Percentiles rank a stretch among this genome's conserved stretches.
Conservation (phyloP, 2,797 vertebrate genomes). For the Podarcis siculus region DNA sequence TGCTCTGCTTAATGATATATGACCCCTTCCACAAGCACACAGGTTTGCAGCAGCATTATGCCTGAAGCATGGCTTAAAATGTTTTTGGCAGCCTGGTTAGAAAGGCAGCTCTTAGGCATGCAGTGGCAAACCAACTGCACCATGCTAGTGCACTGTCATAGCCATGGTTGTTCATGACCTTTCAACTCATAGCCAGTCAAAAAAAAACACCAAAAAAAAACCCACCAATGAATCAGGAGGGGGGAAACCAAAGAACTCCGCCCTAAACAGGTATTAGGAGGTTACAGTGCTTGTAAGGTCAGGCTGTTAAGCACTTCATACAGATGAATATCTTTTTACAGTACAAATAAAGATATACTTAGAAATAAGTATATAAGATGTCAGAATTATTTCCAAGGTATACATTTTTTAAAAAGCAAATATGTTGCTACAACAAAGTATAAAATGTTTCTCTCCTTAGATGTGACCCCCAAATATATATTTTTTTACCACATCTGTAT, state of each 20-base stretch:
- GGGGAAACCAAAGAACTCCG: no score
- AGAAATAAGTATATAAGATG: not conserved
- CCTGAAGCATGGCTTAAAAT: not conserved
- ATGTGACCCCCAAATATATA: slow-evolving; percentile 49
- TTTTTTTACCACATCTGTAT: slow-evolving; percentile 61
- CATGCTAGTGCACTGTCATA: not conserved
- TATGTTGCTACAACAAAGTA: not conserved
- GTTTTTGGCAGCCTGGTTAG: not conserved
- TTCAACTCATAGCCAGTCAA: not conserved
- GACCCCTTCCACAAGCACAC: not conserved
- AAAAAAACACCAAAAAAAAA: no score
- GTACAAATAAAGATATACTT: not conserved
- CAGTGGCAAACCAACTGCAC: not conserved
- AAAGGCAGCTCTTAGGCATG: not conserved
- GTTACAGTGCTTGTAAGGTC: not conserved
- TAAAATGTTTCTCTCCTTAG: slow-evolving; percentile 16
- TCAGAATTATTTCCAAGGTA: not conserved
- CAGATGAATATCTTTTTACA: not conserved
- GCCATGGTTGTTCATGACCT: not conserved
- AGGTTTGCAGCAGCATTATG: not conserved
- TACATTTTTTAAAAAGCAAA: slow-evolving; percentile 37
- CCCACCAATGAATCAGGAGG: no score
- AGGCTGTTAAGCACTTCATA: not conserved
- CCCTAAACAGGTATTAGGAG: not conserved
- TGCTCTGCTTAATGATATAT: not conserved